Evolutionary conservation across 2,888 invertebrate species (phyloP).

Genomic region (Drosophila vallismaia): DNA sequence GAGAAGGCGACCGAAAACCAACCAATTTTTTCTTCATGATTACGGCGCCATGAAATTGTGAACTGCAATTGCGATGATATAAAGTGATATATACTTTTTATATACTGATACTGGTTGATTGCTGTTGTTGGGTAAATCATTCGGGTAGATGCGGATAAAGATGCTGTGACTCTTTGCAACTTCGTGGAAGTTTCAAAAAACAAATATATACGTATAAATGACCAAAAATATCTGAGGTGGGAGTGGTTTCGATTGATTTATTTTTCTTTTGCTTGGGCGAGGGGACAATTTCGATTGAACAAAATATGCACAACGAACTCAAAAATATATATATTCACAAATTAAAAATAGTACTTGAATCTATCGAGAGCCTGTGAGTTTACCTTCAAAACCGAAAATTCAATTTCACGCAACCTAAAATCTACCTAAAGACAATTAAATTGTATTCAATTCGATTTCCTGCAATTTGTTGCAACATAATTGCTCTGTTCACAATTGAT

Average conservation of each 20-base stretch:
- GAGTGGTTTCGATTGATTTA: slow-evolving; percentile 18
- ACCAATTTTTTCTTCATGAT: slow-evolving; percentile 78
- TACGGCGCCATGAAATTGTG: slow-evolving; percentile 47
- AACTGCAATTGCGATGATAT: slow-evolving; percentile 24
- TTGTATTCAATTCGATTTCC: slow-evolving; percentile 41
- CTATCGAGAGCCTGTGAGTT: slow-evolving; percentile 10
- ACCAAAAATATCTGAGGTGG: slow-evolving; percentile 27
- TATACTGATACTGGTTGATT: slow-evolving; percentile 30
- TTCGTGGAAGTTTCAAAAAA: slow-evolving; percentile 30
- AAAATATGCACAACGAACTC: slow-evolving; percentile 43
- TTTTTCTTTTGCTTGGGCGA: slow-evolving; percentile 14
- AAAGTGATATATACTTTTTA: slow-evolving; percentile 16
- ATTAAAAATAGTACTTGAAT: slow-evolving; percentile 30
- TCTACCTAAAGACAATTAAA: slow-evolving; percentile 44
- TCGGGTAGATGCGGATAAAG: slow-evolving; percentile 38
- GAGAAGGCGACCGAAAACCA: slow-evolving; percentile 90
- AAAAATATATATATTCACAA: slow-evolving; percentile 30
- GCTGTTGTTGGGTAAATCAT: slow-evolving; percentile 37
- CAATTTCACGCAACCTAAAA: slow-evolving; percentile 13
- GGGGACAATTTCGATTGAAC: slow-evolving; percentile 37
- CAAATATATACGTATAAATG: slow-evolving; percentile 28
- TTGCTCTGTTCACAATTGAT: slow-evolving; percentile 38
- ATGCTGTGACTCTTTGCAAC: slow-evolving; percentile 28
- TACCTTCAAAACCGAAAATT: slow-evolving; percentile 2
- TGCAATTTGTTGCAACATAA: slow-evolving; percentile 31